Evolutionary conservation across 2,113 vertebrate genomes (phyloP).

Genomic region (Melanerpes formicivorus): DNA sequence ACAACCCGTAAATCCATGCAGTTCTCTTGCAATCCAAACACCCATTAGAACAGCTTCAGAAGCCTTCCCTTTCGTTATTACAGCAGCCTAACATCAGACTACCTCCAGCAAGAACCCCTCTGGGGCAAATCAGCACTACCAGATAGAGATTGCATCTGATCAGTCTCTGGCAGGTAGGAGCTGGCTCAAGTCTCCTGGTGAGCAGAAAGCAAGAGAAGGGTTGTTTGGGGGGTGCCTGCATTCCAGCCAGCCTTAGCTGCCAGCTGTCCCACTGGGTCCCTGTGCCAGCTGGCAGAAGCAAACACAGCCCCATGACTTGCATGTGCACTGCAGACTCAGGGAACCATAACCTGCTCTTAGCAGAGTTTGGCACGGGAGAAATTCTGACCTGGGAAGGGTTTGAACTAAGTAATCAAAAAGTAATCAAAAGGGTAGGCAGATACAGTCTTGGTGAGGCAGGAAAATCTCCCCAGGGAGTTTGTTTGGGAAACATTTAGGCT

Average conservation of each 20-base stretch:
- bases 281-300: not conserved
- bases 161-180: not conserved
- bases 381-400: not conserved
- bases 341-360: not conserved
- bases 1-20: no score
- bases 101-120: not conserved
- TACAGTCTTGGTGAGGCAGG: not conserved
- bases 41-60: not conserved
- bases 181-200: not conserved
- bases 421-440: not conserved
- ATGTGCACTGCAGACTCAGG: accelerated
- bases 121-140: not conserved
- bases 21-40: not conserved
- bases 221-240: not conserved
- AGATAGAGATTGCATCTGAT: not conserved
- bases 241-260: not conserved
- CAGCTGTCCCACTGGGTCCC: not conserved
- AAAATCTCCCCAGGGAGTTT: not conserved
- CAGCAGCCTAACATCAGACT: not conserved
- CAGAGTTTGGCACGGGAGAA: not conserved
- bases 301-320: not conserved
- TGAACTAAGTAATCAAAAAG: not conserved
- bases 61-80: not conserved
- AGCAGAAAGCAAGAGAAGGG: not conserved
- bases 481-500: not conserved